phyloP scores from a whole-genome alignment of 2,797 vertebrate genomes.

The Micrastur ruficollis region DNA sequence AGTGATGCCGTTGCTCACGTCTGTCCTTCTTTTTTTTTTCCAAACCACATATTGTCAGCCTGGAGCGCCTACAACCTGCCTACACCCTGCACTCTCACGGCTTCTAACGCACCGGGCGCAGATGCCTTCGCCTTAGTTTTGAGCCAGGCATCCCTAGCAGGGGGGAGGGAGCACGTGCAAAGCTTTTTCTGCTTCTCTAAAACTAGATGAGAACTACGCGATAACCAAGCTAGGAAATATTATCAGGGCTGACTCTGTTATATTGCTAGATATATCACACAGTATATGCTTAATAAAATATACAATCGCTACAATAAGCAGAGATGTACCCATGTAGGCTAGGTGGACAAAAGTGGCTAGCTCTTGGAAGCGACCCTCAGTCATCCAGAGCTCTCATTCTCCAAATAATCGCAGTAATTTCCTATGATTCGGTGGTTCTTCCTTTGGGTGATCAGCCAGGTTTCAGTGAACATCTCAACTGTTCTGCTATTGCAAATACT shows the following conservation, averaged over 20 bases:
- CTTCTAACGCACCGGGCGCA: not conserved
- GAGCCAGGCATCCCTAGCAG: not conserved
- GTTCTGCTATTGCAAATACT: not conserved
- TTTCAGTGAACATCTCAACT: not conserved
- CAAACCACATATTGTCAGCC: not conserved
- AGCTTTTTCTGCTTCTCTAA: not conserved
- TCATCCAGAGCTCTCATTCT: not conserved
- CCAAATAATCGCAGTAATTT: not conserved
- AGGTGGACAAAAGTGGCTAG: not conserved
- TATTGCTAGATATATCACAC: not conserved
- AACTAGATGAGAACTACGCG: not conserved
- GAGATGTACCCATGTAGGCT: not conserved
- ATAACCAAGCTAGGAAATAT: not conserved
- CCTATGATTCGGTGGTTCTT: not conserved
- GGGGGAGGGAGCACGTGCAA: not conserved
- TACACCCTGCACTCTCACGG: not conserved
- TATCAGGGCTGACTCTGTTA: not conserved
- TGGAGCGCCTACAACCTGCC: not conserved
- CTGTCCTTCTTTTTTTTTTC: not conserved
- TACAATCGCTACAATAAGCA: not conserved
- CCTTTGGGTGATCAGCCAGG: not conserved
- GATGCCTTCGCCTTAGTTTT: not conserved
- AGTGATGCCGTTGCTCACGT: not conserved
- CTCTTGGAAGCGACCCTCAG: not conserved
- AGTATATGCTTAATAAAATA: not conserved